Evolutionary conservation across 2,113 vertebrate species (phyloP), one percentile per base, ranked within the genome.

Genomic region (cat (Felis catus)): DNA sequence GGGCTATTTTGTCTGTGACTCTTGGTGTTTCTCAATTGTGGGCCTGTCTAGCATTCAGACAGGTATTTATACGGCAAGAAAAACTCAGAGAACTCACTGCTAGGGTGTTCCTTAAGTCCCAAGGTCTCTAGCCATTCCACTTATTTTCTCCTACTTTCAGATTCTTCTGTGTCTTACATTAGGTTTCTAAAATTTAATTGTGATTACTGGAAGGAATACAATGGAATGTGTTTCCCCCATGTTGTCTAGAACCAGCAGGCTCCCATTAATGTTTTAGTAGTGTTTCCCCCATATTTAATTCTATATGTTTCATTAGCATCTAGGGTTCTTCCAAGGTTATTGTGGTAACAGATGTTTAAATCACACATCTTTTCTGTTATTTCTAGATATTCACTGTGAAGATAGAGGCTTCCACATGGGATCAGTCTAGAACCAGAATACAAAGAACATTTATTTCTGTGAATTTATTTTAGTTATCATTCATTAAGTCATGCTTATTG

Each of bases 331-430:
- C n/a, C 45, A 74, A 76, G 39, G 3, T 16, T 91, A 51, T 5
- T 78, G 51, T 55, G n/a, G 51, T 58, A 87, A 48, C 31, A 73
- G 21, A 87, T 94, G 87, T 96, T 74, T 73, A 53, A 92, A 51
- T 63, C 63, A 70, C 33, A 81, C 11, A 36, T 39, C 6, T 81
- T 68, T 68, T 93, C 80, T 92, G 21, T 65, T 88, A 41, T 90
- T 79, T 96, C 45, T 94, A 90, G 53, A 65, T 96, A 92, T 80
- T 95, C 48, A 63, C 2, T 58, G 9, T 58, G 14, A 92, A 71
- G 18, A 6, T 27, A 92, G 9, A 83, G 70, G 19, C 25, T 73
- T 95, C 36, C 45, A 87, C 16, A 39, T 65, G 70, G 53, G n/a
- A 48, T 79, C 85, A 39, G 23, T 73, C 51, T 45, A 94, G 51